A percentile compares a stretch with the other conserved stretches of the same genome.
phyloP scores from a whole-genome alignment of 2,797 vertebrate genomes.

The Cyclura pinguis region DNA sequence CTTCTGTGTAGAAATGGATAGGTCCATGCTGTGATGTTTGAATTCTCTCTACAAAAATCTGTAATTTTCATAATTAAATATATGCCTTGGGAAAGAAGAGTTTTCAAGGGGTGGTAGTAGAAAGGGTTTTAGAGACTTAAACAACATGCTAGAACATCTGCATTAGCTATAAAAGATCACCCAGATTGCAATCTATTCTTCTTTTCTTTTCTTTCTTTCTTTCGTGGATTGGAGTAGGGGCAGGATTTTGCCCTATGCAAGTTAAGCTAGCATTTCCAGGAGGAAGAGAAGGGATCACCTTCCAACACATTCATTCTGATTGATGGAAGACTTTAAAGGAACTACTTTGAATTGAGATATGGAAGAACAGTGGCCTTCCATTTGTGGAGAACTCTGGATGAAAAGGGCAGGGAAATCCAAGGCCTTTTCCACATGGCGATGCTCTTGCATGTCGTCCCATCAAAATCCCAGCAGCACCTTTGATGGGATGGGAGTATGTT shows the following conservation, averaged over 20 bases:
- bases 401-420: background rate
- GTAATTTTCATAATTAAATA: constrained; percentile 7
- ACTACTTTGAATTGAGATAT: background rate
- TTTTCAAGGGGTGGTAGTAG: background rate
- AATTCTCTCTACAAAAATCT: background rate
- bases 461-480: too few relatives aligned
- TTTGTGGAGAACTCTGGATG: background rate
- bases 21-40: background rate
- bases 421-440: too few relatives aligned
- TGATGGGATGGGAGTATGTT: too few relatives aligned
- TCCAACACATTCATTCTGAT: background rate
- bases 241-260: background rate
- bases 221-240: background rate
- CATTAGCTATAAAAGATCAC: too few relatives aligned
- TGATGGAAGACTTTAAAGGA: background rate
- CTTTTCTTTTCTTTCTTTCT: background rate
- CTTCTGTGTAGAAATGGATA: background rate
- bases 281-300: background rate
- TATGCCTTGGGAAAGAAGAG: background rate
- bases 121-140: too few relatives aligned
- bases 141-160: too few relatives aligned
- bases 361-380: background rate
- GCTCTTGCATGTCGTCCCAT: too few relatives aligned
- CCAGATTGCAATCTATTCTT: background rate
- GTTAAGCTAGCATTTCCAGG: background rate